These are phyloP conservation scores for Dynastes grantii DNA, from an alignment of 2,888 invertebrate genomes.

Conservation along the genomic window DNA sequence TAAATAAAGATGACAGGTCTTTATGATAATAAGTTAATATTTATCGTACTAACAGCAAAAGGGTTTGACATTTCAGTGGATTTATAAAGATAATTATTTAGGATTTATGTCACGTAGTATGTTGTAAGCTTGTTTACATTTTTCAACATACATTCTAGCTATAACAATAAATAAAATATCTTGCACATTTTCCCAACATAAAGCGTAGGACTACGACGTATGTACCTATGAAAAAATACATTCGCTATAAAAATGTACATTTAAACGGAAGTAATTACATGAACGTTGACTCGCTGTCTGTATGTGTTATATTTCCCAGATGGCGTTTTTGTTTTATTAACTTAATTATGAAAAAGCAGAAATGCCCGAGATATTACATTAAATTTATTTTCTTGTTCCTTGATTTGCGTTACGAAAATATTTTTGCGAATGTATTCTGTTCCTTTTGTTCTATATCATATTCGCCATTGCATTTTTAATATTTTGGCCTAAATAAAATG, in stretches of 20 bases:
- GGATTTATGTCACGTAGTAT: too few species aligned
- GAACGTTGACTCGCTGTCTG: conserved; percentile 37
- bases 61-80: too few species aligned
- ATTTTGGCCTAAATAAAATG: not conserved
- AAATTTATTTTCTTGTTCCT: conserved; percentile 20
- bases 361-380: conserved; percentile 29
- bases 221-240: conserved; percentile 14
- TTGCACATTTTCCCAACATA: too few species aligned
- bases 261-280: conserved; percentile 27
- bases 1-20: too few species aligned
- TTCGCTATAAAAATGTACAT: conserved; percentile 36
- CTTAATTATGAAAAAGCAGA: conserved; percentile 46
- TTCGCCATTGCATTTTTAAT: not conserved
- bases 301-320: conserved; percentile 34
- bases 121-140: too few species aligned
- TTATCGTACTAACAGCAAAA: too few species aligned
- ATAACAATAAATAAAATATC: not conserved
- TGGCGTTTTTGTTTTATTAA: conserved; percentile 43
- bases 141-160: not conserved
- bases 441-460: conserved; percentile 2
- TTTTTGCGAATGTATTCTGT: conserved; percentile 1
- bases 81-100: too few species aligned
- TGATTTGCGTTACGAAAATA: conserved; percentile 41
- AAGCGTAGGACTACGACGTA: not conserved
- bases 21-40: too few species aligned